Evolutionary conservation across 2,113 vertebrate genomes (phyloP).

Genomic region (Ceuthmochares aereus): DNA sequence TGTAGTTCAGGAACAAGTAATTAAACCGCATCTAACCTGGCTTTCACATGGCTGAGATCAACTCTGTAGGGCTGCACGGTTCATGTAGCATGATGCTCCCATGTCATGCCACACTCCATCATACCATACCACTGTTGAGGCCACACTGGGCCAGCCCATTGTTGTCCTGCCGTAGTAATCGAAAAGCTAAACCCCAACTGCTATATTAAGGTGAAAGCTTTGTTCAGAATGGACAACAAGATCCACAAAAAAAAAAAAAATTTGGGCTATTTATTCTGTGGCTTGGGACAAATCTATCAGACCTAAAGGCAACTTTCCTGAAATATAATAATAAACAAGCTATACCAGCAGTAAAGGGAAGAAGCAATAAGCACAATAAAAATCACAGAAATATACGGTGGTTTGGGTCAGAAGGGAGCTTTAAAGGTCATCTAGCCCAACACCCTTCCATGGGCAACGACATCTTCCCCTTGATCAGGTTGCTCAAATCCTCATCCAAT

Average conservation of each 20-base stretch:
- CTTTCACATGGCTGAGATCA: background rate
- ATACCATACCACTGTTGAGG: background rate
- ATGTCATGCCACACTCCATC: too few relatives aligned
- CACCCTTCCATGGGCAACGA: rapidly evolving
- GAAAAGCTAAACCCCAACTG: background rate
- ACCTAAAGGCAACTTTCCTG: background rate
- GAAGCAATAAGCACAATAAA: background rate
- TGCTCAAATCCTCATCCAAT: background rate
- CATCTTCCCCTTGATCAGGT: background rate
- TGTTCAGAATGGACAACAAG: background rate
- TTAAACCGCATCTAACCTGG: background rate
- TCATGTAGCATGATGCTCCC: background rate
- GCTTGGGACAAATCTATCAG: background rate
- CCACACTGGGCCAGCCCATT: background rate
- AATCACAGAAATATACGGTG: background rate
- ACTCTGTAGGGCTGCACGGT: rapidly evolving
- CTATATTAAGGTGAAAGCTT: background rate
- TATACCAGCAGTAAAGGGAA: background rate
- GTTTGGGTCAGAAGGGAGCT: background rate
- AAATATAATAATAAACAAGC: background rate
- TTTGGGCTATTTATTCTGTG: background rate
- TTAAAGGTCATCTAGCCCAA: background rate
- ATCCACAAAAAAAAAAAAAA: background rate
- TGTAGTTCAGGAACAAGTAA: background rate
- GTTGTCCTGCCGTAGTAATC: background rate